Base-by-base conservation (phyloP, 1,140 invertebrate genomes). In the Orussus abietinus region DNA sequence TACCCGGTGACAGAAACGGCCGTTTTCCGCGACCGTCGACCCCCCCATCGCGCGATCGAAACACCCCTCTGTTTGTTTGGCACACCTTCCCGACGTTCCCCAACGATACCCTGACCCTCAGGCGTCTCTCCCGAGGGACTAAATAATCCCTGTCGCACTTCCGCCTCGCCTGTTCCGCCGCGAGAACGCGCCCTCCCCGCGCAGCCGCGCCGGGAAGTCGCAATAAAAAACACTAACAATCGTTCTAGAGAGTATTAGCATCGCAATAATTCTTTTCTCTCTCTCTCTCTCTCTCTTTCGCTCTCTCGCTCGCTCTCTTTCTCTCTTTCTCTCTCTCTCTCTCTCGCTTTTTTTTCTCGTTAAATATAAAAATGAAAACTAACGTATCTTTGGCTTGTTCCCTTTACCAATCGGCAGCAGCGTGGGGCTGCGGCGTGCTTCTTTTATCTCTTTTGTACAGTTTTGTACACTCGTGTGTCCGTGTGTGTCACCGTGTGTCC, bases 291-390 rank as follows among this genome's bases (percentile, higher is more conserved):
- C 41, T 42, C 35, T 55, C 51, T 51, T 47, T 53, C 34, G 40
- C 49, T 42, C 22, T 31, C 43, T 40, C n/a, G 38, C 42, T 50
- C 46, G 40, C 51, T 39, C 38, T 55, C 51, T 51, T 47, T 53
- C 34, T 42, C 49, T 42, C 22, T 31, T 45, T 40, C n/a, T 41
- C 42, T 50, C 46, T 41, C 51, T 39, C 38, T 35, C 53, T 45
- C 28, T 50, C 49, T 57, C 47, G 43, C 47, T 53, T 54, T 52
- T 57, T 64, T 53, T 51, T 53, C 57, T 64, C 52, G 51, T 67
- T 67, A 67, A 72, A 74, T 70, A 74, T 72, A 69, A 73, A 73
- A 72, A 73, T 72, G 71, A 70, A 74, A 72, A 74, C 69, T 72
- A 73, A 74, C 62, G 51, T 71, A 72, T 74, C 72, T 73, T 74